Evolutionary conservation across 2,113 vertebrate genomes (phyloP), one percentile per base, ranked within the genome.

Genomic region (Potamarius usumacintae): DNA sequence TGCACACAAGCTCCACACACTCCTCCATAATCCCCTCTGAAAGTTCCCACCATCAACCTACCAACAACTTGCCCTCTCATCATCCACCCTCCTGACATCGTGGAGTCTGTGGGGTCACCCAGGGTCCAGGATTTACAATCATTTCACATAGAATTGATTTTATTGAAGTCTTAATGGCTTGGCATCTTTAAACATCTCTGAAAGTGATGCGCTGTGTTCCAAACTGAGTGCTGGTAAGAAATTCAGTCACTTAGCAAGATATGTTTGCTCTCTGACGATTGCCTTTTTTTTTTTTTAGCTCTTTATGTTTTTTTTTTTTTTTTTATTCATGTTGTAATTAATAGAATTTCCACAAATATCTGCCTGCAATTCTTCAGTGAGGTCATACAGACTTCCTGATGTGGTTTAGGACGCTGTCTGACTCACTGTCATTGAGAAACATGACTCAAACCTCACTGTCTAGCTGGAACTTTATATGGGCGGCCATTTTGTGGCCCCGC

Each of bases 11-110:
- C 30, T 82, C 88, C 80, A 42, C 91, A 92, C 93, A 91, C 92
- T 89, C 88, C 85, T 92, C 89, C 87, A 89, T 93, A 93, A 95
- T 92, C 90, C 90, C 90, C 91, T 90, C 93, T 91, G 93, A 90
- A 90, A 88, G 90, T 94, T 92, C 93, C 89, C 90, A 93, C 85
- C 90, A 90, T 88, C 92, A 91, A 91, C 92, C 94, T 92, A 86
- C 82, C 93, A 94, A 92, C 92, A 86, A 92, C 88, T 88, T 67
- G 34, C 63, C 79, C 55, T 81, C 72, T 84, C 20, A 14, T 83
- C 53, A 34, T 60, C 55, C 65, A 4, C 71, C 79, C 60, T 72
- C 72, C 86, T 82, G 84, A 83, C 85, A 85, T 85, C 83, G 65
- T 58, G 72, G 60, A 7, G 60, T 42, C 81, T 12, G 25, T 55